Conservation (phyloP, 2,888 invertebrate genomes). For the Chloromyia formosa region DNA sequence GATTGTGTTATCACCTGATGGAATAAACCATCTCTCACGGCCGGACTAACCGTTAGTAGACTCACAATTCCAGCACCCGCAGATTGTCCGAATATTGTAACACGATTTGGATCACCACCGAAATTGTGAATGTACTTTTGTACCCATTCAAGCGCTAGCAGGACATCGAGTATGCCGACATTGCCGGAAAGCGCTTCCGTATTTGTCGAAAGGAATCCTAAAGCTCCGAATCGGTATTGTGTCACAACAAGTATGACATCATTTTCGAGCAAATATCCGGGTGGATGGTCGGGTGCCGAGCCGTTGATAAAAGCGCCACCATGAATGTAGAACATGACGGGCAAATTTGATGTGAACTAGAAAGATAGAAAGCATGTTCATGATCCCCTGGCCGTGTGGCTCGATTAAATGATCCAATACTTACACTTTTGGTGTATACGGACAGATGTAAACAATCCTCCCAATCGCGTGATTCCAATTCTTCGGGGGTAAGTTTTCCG, state of each 20-base stretch:
- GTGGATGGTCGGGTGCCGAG: conserved; percentile 59
- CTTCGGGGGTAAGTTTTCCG: conserved; percentile 49
- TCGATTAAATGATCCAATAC: conserved; percentile 34
- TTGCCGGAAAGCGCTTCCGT: conserved; percentile 67
- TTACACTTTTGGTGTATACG: conserved; percentile 62
- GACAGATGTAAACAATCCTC: conserved; percentile 62
- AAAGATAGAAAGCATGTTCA: background rate
- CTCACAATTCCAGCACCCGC: conserved; percentile 66
- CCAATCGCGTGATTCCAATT: conserved; percentile 54
- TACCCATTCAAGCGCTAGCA: conserved; percentile 67
- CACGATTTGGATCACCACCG: conserved; percentile 65
- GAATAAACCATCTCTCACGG: conserved; percentile 60
- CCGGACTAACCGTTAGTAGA: conserved; percentile 63
- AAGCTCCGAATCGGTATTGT: conserved; percentile 66
- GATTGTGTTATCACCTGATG: conserved; percentile 66
- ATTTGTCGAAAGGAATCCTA: conserved; percentile 66
- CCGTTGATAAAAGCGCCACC: conserved; percentile 64
- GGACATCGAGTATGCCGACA: conserved; percentile 66
- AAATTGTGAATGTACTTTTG: conserved; percentile 65
- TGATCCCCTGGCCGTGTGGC: background rate
- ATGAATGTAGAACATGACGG: conserved; percentile 65
- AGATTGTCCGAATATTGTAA: conserved; percentile 68
- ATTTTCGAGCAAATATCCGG: conserved; percentile 63
- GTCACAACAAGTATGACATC: conserved; percentile 66
- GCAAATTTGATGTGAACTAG: conserved; percentile 56